Conservation (phyloP, 2,888 invertebrate genomes). For the Platycheirus rosarum region DNA sequence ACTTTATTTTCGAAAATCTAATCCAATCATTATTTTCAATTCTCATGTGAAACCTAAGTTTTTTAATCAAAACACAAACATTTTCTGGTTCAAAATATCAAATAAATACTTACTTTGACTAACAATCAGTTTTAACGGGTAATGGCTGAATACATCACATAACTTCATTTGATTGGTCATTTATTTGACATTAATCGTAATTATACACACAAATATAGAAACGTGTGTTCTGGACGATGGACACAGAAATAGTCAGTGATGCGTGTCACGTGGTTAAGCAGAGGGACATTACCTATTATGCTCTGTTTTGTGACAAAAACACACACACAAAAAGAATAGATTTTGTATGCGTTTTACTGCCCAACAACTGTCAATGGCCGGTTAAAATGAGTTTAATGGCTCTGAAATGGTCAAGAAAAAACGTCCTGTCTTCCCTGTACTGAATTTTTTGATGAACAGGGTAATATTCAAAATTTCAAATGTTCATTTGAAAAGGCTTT, state of each 20-base stretch:
- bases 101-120: constrained; percentile 2
- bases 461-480: no score
- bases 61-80: no score
- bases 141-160: constrained; percentile 24
- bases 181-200: constrained; percentile 39
- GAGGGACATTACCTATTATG: constrained; percentile 1
- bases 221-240: constrained; percentile 16
- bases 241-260: constrained; percentile 19
- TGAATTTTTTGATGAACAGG: no score
- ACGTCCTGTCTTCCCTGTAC: no score
- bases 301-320: background rate
- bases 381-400: constrained; percentile 1
- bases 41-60: no score
- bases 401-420: constrained; percentile 3
- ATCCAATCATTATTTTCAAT: no score
- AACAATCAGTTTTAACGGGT: constrained; percentile 16
- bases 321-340: background rate
- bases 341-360: constrained; percentile 1
- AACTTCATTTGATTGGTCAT: constrained; percentile 39
- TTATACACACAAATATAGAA: constrained; percentile 16
- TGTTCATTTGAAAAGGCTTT: no score
- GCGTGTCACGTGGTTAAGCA: constrained; percentile 40
- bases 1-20: no score
- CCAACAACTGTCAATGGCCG: constrained; percentile 1
- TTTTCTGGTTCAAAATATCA: background rate